These are phyloP conservation scores for Hyperoplus immaculatus DNA, from an alignment of 2,797 vertebrate genomes.

Conservation along the genomic window DNA sequence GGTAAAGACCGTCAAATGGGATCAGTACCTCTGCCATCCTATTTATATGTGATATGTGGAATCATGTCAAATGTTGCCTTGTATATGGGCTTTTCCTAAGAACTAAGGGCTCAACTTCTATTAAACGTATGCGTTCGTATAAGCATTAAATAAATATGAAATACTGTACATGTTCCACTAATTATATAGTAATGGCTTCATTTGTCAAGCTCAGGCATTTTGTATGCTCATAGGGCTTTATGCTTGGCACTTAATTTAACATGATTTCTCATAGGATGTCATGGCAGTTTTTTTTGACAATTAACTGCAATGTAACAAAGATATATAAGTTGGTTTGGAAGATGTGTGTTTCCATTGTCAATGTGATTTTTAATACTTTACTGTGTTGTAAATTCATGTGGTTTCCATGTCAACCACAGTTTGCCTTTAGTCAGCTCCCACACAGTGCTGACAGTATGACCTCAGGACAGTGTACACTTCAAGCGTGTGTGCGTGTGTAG, in stretches of 20 bases:
- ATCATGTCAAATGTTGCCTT: neutral
- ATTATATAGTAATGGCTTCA: neutral
- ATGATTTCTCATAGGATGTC: neutral
- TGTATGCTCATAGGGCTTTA: neutral
- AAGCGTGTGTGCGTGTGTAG: conserved; percentile 6
- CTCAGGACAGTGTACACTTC: conserved; percentile 55
- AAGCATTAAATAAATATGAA: no score
- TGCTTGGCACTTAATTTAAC: neutral
- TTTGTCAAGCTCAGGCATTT: neutral
- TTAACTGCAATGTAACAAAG: neutral
- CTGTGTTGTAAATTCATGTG: conserved; percentile 67
- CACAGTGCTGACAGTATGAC: conserved; percentile 68
- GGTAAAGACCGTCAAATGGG: conserved; percentile 79
- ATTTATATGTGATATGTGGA: neutral
- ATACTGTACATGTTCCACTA: neutral
- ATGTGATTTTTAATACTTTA: conserved; percentile 54
- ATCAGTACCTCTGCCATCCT: neutral
- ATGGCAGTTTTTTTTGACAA: neutral
- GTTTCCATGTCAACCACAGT: conserved; percentile 81
- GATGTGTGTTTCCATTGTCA: conserved; percentile 56
- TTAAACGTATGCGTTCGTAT: neutral
- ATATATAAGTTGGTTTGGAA: conserved; percentile 20
- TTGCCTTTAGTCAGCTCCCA: conserved; percentile 73
- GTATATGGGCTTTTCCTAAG: neutral
- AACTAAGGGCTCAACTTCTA: neutral